Percentiles rank a stretch among this genome's conserved stretches.
Evolutionary conservation across 2,888 invertebrate genomes (phyloP).

Genomic region (Electrophaes corylata): DNA sequence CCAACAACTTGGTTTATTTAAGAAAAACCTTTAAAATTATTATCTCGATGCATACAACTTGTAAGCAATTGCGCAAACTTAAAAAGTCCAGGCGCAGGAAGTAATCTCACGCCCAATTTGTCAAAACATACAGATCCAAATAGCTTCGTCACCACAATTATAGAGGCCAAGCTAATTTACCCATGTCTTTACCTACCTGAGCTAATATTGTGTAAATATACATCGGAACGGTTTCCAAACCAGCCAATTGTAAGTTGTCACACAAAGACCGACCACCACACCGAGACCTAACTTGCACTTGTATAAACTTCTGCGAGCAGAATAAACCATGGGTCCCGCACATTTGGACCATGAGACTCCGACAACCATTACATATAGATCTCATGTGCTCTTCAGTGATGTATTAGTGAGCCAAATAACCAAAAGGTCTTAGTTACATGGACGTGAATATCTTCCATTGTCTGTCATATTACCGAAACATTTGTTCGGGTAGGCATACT

Average conservation of each 20-base stretch:
- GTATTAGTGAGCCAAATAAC: slow-evolving; percentile 6
- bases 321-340: slow-evolving; percentile 6
- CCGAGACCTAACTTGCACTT: slow-evolving; percentile 12
- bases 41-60: not conserved
- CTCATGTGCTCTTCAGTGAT: not conserved
- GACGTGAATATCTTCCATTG: slow-evolving; percentile 33
- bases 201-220: slow-evolving; percentile 35
- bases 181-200: slow-evolving; percentile 25
- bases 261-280: slow-evolving; percentile 21
- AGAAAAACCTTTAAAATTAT: too few relatives aligned
- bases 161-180: slow-evolving; percentile 30
- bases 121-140: slow-evolving; percentile 34
- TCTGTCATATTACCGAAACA: slow-evolving; percentile 42
- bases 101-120: slow-evolving; percentile 33
- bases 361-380: slow-evolving; percentile 11
- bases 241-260: slow-evolving; percentile 27
- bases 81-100: slow-evolving; percentile 25
- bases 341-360: slow-evolving; percentile 5
- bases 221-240: slow-evolving; percentile 31
- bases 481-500: slow-evolving; percentile 41
- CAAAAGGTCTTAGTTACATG: slow-evolving; percentile 29
- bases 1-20: too few relatives aligned
- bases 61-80: not conserved
- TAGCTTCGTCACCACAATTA: slow-evolving; percentile 32
- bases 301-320: not conserved